A percentile compares a stretch with the other conserved stretches of the same genome.
These are phyloP conservation scores for Ostrea denselamellosa DNA, from an alignment of 1,140 invertebrate genomes.

Conservation along the genomic window DNA sequence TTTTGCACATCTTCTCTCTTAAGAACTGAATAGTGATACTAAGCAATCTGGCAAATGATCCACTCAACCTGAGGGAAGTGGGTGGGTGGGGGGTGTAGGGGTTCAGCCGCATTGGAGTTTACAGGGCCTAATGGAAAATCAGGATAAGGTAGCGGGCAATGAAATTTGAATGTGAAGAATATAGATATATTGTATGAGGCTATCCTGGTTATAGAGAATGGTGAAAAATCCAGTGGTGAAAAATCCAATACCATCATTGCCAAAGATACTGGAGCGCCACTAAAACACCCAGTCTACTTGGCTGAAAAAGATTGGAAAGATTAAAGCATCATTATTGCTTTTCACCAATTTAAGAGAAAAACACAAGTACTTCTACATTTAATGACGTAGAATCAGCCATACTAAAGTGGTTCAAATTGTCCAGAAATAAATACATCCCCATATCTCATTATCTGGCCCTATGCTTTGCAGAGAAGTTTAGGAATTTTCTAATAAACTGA, in stretches of 20 bases:
- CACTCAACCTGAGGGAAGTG: background rate
- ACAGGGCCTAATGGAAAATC: background rate
- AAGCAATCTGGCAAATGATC: background rate
- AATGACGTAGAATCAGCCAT: slow-evolving; percentile 45
- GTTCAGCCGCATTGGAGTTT: background rate
- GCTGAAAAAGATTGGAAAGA: slow-evolving; percentile 50
- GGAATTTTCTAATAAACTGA: slow-evolving; percentile 32
- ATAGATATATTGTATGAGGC: slow-evolving; percentile 42
- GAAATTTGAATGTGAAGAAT: slow-evolving; percentile 26
- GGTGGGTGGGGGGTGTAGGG: background rate
- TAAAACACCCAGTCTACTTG: slow-evolving; percentile 27
- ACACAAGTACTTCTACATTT: slow-evolving; percentile 17
- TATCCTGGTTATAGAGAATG: slow-evolving; percentile 16
- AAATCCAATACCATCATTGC: background rate
- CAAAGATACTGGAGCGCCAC: background rate
- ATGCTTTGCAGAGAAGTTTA: slow-evolving; percentile 29
- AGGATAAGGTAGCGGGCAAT: background rate
- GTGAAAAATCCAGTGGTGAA: no score
- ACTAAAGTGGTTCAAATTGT: slow-evolving; percentile 50
- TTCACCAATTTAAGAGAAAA: slow-evolving; percentile 36
- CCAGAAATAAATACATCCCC: slow-evolving; percentile 39
- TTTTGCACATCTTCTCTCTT: background rate
- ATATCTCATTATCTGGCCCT: slow-evolving; percentile 43
- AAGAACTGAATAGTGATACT: no score
- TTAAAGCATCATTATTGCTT: slow-evolving; percentile 27